Evolutionary conservation across 92 coral and sea anemone genomes (phyloP), one percentile per base, ranked within the genome.

Genomic region (Isaurus tuberculatus): DNA sequence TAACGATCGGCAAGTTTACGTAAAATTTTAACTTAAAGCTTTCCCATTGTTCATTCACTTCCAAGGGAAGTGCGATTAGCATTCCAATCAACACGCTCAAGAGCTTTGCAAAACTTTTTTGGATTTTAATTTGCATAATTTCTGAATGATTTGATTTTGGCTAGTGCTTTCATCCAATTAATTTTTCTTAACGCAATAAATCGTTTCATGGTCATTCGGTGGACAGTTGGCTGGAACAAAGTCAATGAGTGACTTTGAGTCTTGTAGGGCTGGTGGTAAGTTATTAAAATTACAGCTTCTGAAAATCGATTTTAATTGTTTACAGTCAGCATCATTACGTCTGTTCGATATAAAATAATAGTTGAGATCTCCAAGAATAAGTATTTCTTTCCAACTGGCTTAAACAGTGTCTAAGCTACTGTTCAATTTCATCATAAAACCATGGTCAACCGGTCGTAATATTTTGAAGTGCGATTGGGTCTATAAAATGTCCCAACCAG

Each of bases 21-120:
- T 67, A 60, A 64, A 86, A 86, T 17, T 73, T 32, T 31, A 53
- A 20, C 70, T 86, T 86, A 43, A 85, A 85, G 13, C 72, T 85
- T 55, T 55, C 1, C 2, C 63, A 55, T 32, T 78, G 57, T 31
- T 42, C 53, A 37, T 86, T 74, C 74, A 80, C 66, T 65, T 37
- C 70, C 37, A 26, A 22, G 70, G 16, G 34, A 65, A 65, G 10
- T 29, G 36, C 15, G 5, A 6, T 1, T 7, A 74, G 61, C 19
- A 44, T 33, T 30, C 65, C 63, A 79, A 46, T 79, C 33, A 79
- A 79, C 84, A 31, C 29, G 46, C 65, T 79, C 46, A 25, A 79
- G 84, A 23, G 33, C 53, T n/a, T 79, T 49, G 57, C 73, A 79
- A 40, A 79, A 79, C 6, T 65, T 65, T 2, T 26, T 65, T 16